These are phyloP conservation scores for Phytoseiulus persimilis DNA, from an alignment of 2,888 invertebrate genomes.

Conservation along the genomic window DNA sequence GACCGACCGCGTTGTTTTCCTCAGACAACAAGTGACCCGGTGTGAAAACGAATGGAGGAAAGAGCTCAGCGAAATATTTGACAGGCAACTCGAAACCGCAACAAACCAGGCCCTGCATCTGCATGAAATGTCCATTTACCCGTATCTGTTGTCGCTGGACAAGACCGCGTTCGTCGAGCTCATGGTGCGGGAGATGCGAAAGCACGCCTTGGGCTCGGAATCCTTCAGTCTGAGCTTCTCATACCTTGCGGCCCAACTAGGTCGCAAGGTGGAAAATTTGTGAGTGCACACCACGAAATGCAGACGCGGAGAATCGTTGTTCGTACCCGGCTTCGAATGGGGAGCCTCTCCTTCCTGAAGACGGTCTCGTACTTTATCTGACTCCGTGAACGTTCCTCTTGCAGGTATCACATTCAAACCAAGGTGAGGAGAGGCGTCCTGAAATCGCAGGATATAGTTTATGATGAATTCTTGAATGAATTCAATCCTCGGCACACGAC, in stretches of 20 bases:
- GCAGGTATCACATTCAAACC: slow-evolving; percentile 60
- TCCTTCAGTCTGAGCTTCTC: background rate
- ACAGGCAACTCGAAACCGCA: slow-evolving; percentile 62
- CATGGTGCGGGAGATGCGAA: slow-evolving; percentile 50
- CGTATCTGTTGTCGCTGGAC: slow-evolving; percentile 62
- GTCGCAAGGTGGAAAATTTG: background rate
- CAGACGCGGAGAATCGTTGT: slow-evolving; percentile 60
- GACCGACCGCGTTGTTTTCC: slow-evolving; percentile 44
- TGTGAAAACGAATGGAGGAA: slow-evolving; percentile 62
- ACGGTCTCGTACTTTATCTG: slow-evolving; percentile 54
- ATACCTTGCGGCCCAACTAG: background rate
- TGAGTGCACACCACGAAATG: slow-evolving; percentile 29
- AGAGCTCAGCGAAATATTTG: slow-evolving; percentile 59
- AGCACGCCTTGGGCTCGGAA: slow-evolving; percentile 41
- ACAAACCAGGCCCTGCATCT: slow-evolving; percentile 56
- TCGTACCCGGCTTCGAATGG: background rate
- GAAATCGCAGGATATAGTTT: slow-evolving; percentile 59
- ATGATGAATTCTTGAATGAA: slow-evolving; percentile 56
- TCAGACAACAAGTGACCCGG: slow-evolving; percentile 60
- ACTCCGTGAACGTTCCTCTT: slow-evolving; percentile 40
- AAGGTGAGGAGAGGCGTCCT: slow-evolving; percentile 61
- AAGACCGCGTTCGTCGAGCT: slow-evolving; percentile 52
- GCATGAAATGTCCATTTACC: slow-evolving; percentile 49
- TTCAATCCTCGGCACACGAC: slow-evolving; percentile 58
- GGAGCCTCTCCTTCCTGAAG: no score